Conservation (phyloP, 2,797 vertebrate genomes). For the Lophotriccus pileatus region DNA sequence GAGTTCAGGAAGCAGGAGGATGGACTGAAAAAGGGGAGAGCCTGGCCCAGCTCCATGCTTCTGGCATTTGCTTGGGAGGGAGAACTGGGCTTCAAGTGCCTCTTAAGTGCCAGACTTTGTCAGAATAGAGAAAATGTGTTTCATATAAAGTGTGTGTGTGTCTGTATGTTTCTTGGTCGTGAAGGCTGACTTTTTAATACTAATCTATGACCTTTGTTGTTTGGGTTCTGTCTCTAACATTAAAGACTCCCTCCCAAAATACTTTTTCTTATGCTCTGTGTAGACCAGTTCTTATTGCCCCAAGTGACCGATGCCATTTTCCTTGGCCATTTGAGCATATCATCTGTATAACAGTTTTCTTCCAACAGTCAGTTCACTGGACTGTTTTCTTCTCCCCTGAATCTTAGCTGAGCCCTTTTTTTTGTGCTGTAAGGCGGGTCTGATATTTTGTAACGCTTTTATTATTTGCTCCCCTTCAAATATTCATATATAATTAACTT, state of each 20-base stretch:
- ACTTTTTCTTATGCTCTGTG: background rate
- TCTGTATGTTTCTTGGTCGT: background rate
- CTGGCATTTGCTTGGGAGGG: rapidly evolving
- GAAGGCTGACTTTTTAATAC: background rate
- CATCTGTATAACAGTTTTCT: background rate
- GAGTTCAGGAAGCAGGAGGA: background rate
- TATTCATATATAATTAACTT: background rate
- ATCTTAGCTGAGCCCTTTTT: background rate
- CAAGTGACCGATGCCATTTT: background rate
- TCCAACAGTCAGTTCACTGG: background rate
- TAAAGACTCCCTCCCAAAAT: background rate
- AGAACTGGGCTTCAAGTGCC: background rate
- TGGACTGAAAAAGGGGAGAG: background rate
- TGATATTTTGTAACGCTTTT: background rate
- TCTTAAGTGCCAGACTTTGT: background rate
- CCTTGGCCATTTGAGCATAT: background rate
- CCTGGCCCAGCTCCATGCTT: background rate
- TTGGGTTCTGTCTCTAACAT: background rate
- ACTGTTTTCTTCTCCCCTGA: background rate
- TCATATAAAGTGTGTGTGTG: background rate
- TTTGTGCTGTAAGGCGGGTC: background rate
- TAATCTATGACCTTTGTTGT: background rate
- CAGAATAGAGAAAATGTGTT: background rate
- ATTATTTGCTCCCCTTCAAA: background rate
- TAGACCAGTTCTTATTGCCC: background rate